Base-by-base conservation (phyloP, 1,140 invertebrate genomes). In the Cyclina sinensis region DNA sequence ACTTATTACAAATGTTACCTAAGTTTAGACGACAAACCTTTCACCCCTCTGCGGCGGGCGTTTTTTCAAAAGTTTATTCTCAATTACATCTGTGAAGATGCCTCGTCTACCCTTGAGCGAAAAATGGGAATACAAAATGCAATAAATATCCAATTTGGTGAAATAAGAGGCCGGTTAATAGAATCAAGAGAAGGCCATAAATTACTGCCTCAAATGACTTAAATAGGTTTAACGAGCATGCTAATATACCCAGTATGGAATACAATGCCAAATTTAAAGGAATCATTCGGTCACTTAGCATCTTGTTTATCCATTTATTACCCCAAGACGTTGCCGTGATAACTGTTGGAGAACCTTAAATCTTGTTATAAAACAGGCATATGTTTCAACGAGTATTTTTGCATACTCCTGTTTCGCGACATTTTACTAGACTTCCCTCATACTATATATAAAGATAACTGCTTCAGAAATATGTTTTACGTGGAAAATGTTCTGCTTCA, bases 71-170 rank as follows among this genome's bases (percentile, higher is more conserved):
- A 35, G 35, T 65, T 21, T 39, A 43, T 43, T 65, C 79, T 48
- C 30, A n/a, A 54, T 43, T 81, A 62, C 51, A 62, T n/a, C 37
- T 59, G 5, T 1, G 16, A 62, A 5, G n/a, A 57, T 27, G 21
- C 27, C 35, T 43, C 11, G 48, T 81, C 32, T 16, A 24, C 48
- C 54, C 79, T 81, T 62, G 30, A 46, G 79, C 79, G 48, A 57
- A 57, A 57, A 57, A 24, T 16, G 48, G 30, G 30, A 81, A 39
- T 81, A 81, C 21, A 51, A 62, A 24, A 84, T 84, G 21, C 39
- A 84, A 84, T 46, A 30, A 73, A 84, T 27, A 84, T 70, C 62
- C 24, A 54, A 73, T 84, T 73, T 48, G 35, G 62, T 84, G 65
- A 84, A 70, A 84, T 84, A 27, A 46, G 81, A 84, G 14, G 37